A percentile compares a stretch with the other conserved stretches of the same genome.
Evolutionary conservation across 37 sponge, comb jelly and placozoan species (phyloP).

Genomic region (Geodia barretti): DNA sequence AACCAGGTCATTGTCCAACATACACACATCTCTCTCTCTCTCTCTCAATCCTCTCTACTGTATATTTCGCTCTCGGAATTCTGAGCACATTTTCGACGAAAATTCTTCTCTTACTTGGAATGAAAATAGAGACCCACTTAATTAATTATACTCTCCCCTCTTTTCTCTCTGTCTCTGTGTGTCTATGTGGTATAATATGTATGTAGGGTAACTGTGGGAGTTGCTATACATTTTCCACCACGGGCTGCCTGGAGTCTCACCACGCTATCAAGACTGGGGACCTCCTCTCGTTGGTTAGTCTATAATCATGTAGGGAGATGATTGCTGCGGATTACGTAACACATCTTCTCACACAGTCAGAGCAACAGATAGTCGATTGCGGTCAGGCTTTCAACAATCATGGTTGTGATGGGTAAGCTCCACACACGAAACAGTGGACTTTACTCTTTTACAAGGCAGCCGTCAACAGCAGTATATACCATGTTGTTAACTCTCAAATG

Average conservation of each 20-base stretch:
- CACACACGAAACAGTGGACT: not conserved
- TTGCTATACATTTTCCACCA: constrained; percentile 84
- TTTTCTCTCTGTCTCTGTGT: no score
- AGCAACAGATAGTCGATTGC: constrained; percentile 82
- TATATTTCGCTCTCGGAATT: not conserved
- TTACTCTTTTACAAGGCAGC: no score
- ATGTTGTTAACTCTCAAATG: no score
- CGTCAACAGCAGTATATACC: no score
- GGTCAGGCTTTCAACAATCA: constrained; percentile 71
- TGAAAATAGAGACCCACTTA: no score
- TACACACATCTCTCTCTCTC: no score
- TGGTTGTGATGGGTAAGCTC: constrained; percentile 72
- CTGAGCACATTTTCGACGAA: no score
- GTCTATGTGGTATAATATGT: not conserved
- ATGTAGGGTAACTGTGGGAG: constrained; percentile 75
- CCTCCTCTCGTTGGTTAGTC: constrained; percentile 56
- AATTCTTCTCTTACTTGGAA: no score
- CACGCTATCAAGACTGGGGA: constrained; percentile 70
- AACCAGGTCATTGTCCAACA: constrained; percentile 83
- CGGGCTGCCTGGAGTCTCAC: constrained; percentile 74
- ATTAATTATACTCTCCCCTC: no score
- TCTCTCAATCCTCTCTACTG: not conserved
- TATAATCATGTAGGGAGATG: not conserved
- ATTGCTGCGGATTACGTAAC: no score
- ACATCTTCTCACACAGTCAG: constrained; percentile 64